Percentiles rank a stretch among this genome's conserved stretches.
Conservation (phyloP, 2,797 vertebrate species). For the Sciaenops ocellatus region DNA sequence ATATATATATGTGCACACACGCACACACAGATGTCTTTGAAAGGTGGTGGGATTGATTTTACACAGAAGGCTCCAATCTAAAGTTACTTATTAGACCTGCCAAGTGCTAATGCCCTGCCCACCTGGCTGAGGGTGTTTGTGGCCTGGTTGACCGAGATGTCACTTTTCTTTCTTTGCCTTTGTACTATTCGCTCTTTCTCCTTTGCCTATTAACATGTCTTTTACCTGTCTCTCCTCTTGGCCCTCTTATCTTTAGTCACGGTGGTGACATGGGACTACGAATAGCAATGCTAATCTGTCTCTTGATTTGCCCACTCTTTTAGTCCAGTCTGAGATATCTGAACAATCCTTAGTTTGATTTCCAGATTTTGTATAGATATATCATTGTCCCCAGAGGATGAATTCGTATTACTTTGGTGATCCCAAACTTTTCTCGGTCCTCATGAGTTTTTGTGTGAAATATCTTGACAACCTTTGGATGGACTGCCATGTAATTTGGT, state of each 20-base stretch:
- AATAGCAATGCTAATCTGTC: neutral
- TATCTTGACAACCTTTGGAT: neutral
- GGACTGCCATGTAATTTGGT: neutral
- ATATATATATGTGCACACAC: constrained; percentile 1
- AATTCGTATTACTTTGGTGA: neutral
- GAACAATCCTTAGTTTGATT: neutral
- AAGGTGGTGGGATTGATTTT: constrained; percentile 57
- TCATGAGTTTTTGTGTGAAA: neutral
- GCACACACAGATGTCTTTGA: constrained; percentile 1
- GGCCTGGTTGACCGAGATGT: constrained; percentile 23
- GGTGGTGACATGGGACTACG: neutral
- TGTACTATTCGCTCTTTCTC: constrained; percentile 10
- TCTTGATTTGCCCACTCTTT: neutral
- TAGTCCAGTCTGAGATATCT: neutral
- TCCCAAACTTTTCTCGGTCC: neutral
- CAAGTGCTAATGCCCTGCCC: constrained; percentile 42
- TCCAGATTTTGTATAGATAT: neutral
- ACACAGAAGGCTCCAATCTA: constrained; percentile 66
- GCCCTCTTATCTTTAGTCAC: constrained; percentile 3
- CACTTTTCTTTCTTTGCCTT: constrained; percentile 27
- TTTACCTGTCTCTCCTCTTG: neutral
- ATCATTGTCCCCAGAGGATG: neutral
- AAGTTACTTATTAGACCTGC: constrained; percentile 67
- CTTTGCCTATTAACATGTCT: constrained; percentile 3
- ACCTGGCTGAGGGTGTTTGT: constrained; percentile 37